phyloP scores from a whole-genome alignment of 1,140 invertebrate species.

The Anoplolepis gracilipes region DNA sequence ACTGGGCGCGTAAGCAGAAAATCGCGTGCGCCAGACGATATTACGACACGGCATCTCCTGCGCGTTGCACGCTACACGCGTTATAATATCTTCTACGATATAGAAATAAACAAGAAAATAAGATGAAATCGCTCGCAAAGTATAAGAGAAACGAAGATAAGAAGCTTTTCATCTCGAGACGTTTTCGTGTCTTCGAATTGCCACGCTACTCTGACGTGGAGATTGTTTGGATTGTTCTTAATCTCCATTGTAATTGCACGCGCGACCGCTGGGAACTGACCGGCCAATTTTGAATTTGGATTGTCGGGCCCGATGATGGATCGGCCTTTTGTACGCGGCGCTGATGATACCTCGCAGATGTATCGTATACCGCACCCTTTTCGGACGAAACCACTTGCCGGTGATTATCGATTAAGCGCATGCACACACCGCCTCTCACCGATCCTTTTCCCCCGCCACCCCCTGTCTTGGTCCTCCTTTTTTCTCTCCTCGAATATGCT shows the following conservation, averaged over 20 bases:
- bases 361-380: slow-evolving; percentile 74
- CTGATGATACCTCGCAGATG: slow-evolving; percentile 82
- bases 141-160: not conserved
- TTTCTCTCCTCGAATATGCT: slow-evolving; percentile 31
- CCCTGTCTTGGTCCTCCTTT: slow-evolving; percentile 41
- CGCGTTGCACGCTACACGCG: not conserved
- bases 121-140: not conserved
- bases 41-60: slow-evolving; percentile 10
- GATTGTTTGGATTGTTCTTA: slow-evolving; percentile 75
- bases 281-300: slow-evolving; percentile 78
- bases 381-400: slow-evolving; percentile 77
- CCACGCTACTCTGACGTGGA: not conserved
- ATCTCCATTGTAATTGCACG: slow-evolving; percentile 80
- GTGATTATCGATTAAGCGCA: slow-evolving; percentile 80
- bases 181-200: not conserved
- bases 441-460: slow-evolving; percentile 35
- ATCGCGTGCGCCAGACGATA: slow-evolving; percentile 44
- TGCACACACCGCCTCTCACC: slow-evolving; percentile 69
- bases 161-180: not conserved
- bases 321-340: slow-evolving; percentile 78
- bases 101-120: slow-evolving; percentile 9
- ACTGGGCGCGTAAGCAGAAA: slow-evolving; percentile 61
- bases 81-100: not conserved
- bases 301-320: slow-evolving; percentile 80
- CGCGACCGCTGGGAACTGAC: slow-evolving; percentile 62